These are phyloP conservation scores for Synaphobranchus kaupii DNA, from an alignment of 2,797 vertebrate genomes.

Conservation along the genomic window DNA sequence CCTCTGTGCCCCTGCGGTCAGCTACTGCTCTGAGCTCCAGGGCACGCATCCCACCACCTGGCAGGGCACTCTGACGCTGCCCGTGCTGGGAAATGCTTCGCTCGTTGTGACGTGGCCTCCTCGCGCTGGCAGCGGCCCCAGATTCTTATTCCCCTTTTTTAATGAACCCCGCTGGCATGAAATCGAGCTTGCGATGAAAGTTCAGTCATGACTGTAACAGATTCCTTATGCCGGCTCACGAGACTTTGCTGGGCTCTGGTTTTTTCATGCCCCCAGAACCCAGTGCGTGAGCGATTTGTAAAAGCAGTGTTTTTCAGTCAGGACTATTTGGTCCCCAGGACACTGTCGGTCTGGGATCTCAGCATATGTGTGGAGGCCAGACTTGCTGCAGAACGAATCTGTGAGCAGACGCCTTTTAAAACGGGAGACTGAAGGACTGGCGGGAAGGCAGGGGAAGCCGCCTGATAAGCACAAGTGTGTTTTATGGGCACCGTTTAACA, in stretches of 20 bases:
- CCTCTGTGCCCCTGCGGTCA: slow-evolving; percentile 25
- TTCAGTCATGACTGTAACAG: slow-evolving; percentile 6
- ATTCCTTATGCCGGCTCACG: neutral
- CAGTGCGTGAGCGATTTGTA: neutral
- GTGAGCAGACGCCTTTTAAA: neutral
- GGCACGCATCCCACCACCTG: slow-evolving; percentile 13
- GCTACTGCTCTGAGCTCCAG: slow-evolving; percentile 16
- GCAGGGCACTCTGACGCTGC: slow-evolving; percentile 16
- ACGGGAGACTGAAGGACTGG: neutral
- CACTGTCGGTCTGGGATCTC: too few relatives aligned
- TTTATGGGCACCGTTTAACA: neutral
- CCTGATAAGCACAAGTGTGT: neutral
- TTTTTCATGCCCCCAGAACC: neutral
- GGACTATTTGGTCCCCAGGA: neutral
- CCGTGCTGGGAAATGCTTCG: slow-evolving; percentile 19
- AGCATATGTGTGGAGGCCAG: slow-evolving; percentile 1
- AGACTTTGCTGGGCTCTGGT: neutral
- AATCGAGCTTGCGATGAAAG: neutral
- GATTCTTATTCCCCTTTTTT: neutral
- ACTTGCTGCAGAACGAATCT: slow-evolving; percentile 16
- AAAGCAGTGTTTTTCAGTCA: too few relatives aligned
- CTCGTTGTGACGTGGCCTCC: neutral
- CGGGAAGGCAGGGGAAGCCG: neutral
- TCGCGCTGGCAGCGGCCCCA: slow-evolving; percentile 7
- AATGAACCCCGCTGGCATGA: neutral